Conservation (phyloP, 2,797 vertebrate genomes). For the Ctenopoma multispine region DNA sequence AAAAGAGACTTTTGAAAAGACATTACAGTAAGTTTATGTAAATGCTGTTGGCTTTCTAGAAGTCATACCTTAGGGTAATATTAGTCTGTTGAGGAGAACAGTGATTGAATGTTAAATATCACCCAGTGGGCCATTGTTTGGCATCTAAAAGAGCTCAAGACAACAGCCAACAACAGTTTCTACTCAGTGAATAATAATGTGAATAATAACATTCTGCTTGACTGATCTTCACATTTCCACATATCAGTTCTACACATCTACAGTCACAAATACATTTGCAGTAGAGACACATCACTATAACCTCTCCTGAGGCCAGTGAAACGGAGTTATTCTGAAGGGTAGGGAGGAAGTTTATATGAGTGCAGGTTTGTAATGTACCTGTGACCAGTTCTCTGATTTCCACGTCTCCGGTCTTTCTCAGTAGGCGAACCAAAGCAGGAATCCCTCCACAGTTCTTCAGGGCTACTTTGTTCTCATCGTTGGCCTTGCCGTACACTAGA, state of each 20-base stretch:
- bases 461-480: constrained; percentile 98
- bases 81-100: constrained; percentile 8
- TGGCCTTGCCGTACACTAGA: constrained; percentile 97
- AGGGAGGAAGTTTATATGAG: not conserved
- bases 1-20: not conserved
- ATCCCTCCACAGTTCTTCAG: constrained; percentile 98
- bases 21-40: not conserved
- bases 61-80: constrained; percentile 12
- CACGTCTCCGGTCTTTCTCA: constrained; percentile 95
- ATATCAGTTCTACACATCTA: constrained; percentile 8
- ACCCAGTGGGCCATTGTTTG: constrained; percentile 22
- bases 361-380: constrained; percentile 76
- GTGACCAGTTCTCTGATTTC: constrained; percentile 98
- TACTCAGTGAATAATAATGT: constrained; percentile 13
- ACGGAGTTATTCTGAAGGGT: not conserved
- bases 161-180: constrained; percentile 32
- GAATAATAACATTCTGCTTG: not conserved
- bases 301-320: constrained; percentile 9
- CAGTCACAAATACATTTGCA: not conserved
- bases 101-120: constrained; percentile 28
- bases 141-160: constrained; percentile 9
- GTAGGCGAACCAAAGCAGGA: constrained; percentile 94
- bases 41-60: constrained; percentile 1
- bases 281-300: constrained; percentile 11
- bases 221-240: constrained; percentile 16